A percentile compares a stretch with the other conserved stretches of the same genome.
These are phyloP conservation scores for Chaetops frenatus DNA, from an alignment of 2,113 vertebrate species.

Conservation along the genomic window DNA sequence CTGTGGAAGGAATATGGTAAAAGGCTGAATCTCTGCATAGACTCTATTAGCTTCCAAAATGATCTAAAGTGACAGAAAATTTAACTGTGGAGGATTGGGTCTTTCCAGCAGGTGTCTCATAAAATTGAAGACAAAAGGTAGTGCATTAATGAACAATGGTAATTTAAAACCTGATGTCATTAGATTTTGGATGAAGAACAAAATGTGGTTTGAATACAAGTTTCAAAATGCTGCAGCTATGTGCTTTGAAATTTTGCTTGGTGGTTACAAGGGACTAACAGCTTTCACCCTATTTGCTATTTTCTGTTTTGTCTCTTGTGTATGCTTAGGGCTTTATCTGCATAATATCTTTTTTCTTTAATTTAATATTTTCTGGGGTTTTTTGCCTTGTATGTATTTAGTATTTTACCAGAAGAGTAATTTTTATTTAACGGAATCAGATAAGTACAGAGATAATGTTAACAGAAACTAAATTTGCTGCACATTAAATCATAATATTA, in stretches of 20 bases:
- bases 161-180: not conserved
- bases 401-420: not conserved
- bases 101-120: not conserved
- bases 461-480: not conserved
- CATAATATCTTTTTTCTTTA: not conserved
- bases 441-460: not conserved
- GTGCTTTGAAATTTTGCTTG: not conserved
- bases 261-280: not conserved
- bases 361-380: not conserved
- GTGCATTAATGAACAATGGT: not conserved
- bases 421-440: not conserved
- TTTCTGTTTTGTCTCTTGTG: not conserved
- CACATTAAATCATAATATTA: not conserved
- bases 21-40: not conserved
- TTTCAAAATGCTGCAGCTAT: not conserved
- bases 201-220: not conserved
- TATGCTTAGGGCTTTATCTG: not conserved
- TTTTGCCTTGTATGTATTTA: not conserved
- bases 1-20: not conserved
- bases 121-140: not conserved
- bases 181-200: not conserved
- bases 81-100: not conserved
- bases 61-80: not conserved
- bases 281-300: not conserved
- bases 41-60: not conserved